These are phyloP conservation scores for Coccyzus lansbergi DNA, from an alignment of 2,797 vertebrate genomes.

Conservation along the genomic window DNA sequence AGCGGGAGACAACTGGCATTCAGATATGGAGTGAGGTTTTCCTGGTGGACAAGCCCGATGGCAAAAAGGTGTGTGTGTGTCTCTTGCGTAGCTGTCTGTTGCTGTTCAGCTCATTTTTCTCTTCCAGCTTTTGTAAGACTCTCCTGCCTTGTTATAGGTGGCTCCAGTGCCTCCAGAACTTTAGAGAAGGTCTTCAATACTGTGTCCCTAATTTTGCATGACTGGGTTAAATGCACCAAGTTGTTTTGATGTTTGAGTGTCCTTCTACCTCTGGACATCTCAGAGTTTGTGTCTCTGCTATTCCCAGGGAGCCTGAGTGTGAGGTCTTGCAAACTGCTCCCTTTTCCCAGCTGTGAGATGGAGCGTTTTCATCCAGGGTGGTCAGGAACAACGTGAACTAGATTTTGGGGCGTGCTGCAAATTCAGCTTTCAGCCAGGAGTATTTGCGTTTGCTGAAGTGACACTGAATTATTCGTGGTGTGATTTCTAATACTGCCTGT, in stretches of 20 bases:
- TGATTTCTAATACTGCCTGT: not conserved
- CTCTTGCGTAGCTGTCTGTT: not conserved
- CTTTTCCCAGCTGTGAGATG: not conserved
- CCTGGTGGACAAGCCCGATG: conserved; percentile 93
- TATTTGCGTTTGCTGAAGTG: not conserved
- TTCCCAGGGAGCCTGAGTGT: not conserved
- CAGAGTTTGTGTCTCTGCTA: not conserved
- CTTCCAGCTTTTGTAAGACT: not conserved
- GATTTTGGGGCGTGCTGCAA: not conserved
- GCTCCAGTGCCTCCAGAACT: not conserved
- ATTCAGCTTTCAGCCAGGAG: not conserved
- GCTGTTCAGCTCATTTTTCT: not conserved
- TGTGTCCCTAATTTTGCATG: not conserved
- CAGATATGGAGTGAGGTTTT: conserved; percentile 99
- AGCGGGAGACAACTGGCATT: conserved; percentile 96
- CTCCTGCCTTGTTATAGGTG: not conserved
- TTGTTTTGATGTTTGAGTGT: not conserved
- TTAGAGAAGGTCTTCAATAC: not conserved
- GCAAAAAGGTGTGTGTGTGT: conserved; percentile 84
- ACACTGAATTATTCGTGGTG: not conserved
- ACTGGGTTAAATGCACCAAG: not conserved
- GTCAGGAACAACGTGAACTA: not conserved
- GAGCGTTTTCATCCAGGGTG: not conserved
- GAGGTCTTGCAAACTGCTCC: not conserved
- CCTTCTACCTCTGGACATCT: not conserved